Evolutionary conservation across 2,888 invertebrate species (phyloP).

Genomic region (Drosophila robusta): DNA sequence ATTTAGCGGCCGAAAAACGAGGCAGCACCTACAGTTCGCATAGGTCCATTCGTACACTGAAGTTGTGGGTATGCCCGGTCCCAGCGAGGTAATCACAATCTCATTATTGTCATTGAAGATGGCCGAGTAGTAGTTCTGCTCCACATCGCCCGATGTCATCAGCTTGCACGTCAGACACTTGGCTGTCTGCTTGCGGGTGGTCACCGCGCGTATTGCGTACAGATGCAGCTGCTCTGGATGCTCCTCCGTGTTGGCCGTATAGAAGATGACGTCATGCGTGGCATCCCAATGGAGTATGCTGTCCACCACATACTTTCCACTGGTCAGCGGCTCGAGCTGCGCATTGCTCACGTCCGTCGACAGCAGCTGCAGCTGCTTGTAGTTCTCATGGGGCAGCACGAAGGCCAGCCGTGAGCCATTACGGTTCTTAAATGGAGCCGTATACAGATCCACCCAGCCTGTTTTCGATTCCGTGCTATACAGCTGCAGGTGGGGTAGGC

Average conservation of each 20-base stretch:
- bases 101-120: slow-evolving; percentile 89
- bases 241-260: slow-evolving; percentile 91
- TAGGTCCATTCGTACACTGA: slow-evolving; percentile 86
- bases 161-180: slow-evolving; percentile 92
- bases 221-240: slow-evolving; percentile 93
- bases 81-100: slow-evolving; percentile 92
- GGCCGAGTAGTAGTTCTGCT: slow-evolving; percentile 86
- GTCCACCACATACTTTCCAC: slow-evolving; percentile 89
- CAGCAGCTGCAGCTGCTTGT: slow-evolving; percentile 89
- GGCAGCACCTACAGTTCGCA: slow-evolving; percentile 67
- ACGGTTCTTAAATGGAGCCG: slow-evolving; percentile 89
- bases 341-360: slow-evolving; percentile 76
- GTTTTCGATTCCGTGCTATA: slow-evolving; percentile 82
- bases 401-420: slow-evolving; percentile 90
- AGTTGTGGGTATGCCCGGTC: slow-evolving; percentile 93
- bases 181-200: slow-evolving; percentile 83
- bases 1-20: fast-evolving
- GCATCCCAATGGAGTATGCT: slow-evolving; percentile 91
- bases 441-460: slow-evolving; percentile 93
- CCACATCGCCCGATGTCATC: slow-evolving; percentile 73
- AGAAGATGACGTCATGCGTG: slow-evolving; percentile 90
- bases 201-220: slow-evolving; percentile 88
- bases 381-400: slow-evolving; percentile 90
- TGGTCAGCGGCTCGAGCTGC: slow-evolving; percentile 86
- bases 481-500: slow-evolving; percentile 48